Base-by-base conservation (phyloP, 92 coral and sea anemone species). In the Chrysogorgia sp. region DNA sequence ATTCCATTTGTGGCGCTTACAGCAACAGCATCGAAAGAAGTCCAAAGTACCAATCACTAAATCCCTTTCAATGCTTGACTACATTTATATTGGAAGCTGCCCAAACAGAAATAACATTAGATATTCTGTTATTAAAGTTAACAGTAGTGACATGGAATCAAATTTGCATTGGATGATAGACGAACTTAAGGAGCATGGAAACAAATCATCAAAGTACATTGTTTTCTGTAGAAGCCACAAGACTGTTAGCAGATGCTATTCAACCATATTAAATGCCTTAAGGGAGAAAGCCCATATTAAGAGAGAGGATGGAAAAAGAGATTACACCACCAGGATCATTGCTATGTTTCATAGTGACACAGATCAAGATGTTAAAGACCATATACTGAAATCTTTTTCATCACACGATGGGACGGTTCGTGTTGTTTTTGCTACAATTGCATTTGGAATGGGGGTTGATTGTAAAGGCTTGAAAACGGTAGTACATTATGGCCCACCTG, bases 351-450 rank as follows among this genome's bases (percentile, higher is more conserved):
- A 60, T 60, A 60, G 67, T 60, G 37, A 60, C 19, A 60, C 67
- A 22, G 67, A 60, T 60, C 67, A 60, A 60, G 37, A 60, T 25
- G 67, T 60, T 0, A 57, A 60, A 60, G 67, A 60, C 13, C 37
- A 25, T 60, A 40, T 60, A 20, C 19, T 60, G 2, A 60, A 60
- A 60, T 72, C 79, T 6, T 72, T 72, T 26, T n/a, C 63, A 49
- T 5, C 8, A 0, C 23, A 28, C 5, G 13, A 26, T 77, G 82
- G 82, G 7, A 40, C 26, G 30, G 69, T 77, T 0, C 48, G 82
- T 15, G 55, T 61, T 25, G 10, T 77, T n/a, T 41, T 77, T 22
- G 82, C 82, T 1, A 77, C 82, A 24, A 77, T 43, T 21, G 82
- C n/a, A n/a, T n/a, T n/a, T n/a, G n/a, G n/a, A n/a, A n/a, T n/a